These are phyloP conservation scores for Melopsittacus undulatus DNA, from an alignment of 2,797 vertebrate genomes.

Conservation along the genomic window DNA sequence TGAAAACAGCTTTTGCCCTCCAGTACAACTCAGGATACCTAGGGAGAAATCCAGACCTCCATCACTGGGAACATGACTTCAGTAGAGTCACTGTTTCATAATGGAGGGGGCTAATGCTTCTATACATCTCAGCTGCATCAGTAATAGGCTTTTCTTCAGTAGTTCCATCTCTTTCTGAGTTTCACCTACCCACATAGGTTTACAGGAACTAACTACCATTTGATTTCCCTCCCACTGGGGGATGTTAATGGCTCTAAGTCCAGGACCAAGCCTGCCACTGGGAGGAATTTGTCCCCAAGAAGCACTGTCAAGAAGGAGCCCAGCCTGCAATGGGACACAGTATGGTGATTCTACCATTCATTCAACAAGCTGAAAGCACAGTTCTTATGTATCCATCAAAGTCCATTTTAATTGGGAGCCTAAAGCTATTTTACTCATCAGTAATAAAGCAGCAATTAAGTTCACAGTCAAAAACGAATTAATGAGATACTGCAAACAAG, in stretches of 20 bases:
- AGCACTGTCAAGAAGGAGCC: background rate
- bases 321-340: background rate
- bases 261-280: background rate
- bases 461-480: constrained; percentile 56
- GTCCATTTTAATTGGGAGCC: constrained; percentile 58
- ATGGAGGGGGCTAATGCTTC: background rate
- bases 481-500: constrained; percentile 62
- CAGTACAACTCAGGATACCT: background rate
- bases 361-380: constrained; percentile 41
- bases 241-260: background rate
- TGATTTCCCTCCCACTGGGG: background rate
- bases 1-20: background rate
- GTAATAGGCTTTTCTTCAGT: background rate
- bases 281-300: background rate
- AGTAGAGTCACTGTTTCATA: background rate
- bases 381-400: constrained; percentile 54
- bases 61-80: background rate
- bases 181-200: background rate
- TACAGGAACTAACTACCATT: background rate
- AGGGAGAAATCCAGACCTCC: background rate
- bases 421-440: constrained; percentile 66
- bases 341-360: background rate
- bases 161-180: background rate
- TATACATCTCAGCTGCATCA: background rate
- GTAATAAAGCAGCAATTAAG: constrained; percentile 66